Evolutionary conservation across 2,113 vertebrate genomes (phyloP).

Genomic region (Tenrec ecaudatus): DNA sequence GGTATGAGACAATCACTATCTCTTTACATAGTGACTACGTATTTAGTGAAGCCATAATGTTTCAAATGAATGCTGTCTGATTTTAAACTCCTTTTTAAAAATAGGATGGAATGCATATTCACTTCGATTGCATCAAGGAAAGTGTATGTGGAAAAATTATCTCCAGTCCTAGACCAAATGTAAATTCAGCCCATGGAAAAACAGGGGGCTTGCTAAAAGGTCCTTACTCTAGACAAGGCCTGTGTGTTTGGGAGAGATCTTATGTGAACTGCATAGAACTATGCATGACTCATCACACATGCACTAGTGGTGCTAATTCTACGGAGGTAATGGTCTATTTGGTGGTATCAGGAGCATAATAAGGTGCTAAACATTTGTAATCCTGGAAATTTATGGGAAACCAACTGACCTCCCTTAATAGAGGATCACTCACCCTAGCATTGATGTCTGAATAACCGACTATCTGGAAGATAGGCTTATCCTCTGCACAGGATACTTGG

Average conservation of each 20-base stretch:
- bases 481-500: not conserved
- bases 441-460: constrained; percentile 21
- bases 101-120: constrained; percentile 45
- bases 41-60: constrained; percentile 66
- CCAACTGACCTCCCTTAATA: constrained; percentile 16
- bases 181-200: constrained; percentile 37
- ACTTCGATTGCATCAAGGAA: constrained; percentile 27
- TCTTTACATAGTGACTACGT: constrained; percentile 68
- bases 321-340: not conserved
- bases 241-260: not conserved
- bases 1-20: constrained; percentile 58
- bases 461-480: not conserved
- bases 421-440: constrained; percentile 23
- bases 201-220: constrained; percentile 18
- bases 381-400: constrained; percentile 47
- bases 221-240: constrained; percentile 3
- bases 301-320: constrained; percentile 1
- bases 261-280: not conserved
- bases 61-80: constrained; percentile 52
- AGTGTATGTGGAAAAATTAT: constrained; percentile 44
- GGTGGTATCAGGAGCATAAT: constrained; percentile 8
- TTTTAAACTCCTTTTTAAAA: constrained; percentile 66
- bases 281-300: not conserved
- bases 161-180: not conserved
- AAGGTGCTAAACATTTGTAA: constrained; percentile 32